Evolutionary conservation across 2,113 vertebrate species (phyloP).

Genomic region (Tringa solitaria): DNA sequence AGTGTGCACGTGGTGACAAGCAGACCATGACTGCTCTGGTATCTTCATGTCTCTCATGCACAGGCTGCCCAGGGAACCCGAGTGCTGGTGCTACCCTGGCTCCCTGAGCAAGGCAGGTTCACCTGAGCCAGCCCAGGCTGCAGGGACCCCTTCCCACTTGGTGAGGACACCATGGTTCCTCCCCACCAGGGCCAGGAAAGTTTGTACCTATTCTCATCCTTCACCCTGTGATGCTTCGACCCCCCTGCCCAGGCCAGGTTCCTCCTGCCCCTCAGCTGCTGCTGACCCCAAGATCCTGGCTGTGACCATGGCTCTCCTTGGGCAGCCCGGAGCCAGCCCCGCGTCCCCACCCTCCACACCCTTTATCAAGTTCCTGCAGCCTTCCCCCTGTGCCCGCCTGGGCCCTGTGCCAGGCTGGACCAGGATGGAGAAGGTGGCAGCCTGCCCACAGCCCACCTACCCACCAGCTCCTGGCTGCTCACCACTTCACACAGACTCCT

Average conservation of each 20-base stretch:
- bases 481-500: neutral
- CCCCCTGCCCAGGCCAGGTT: neutral
- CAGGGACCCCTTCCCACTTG: neutral
- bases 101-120: neutral
- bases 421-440: accelerated
- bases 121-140: neutral
- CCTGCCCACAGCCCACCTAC: neutral
- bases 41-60: accelerated
- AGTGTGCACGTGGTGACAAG: neutral
- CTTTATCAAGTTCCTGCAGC: constrained; percentile 54
- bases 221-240: accelerated
- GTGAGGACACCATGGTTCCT: accelerated
- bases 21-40: neutral
- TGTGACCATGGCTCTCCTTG: neutral
- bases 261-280: neutral
- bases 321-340: neutral
- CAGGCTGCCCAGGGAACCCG: neutral
- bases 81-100: neutral
- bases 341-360: neutral
- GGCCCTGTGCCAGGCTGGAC: neutral
- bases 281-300: neutral
- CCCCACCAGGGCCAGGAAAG: neutral
- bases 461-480: neutral
- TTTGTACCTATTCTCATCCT: neutral
- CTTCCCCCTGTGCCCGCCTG: neutral